Base-by-base conservation (phyloP, 1,140 invertebrate species). In the Platorchestia sp. region DNA sequence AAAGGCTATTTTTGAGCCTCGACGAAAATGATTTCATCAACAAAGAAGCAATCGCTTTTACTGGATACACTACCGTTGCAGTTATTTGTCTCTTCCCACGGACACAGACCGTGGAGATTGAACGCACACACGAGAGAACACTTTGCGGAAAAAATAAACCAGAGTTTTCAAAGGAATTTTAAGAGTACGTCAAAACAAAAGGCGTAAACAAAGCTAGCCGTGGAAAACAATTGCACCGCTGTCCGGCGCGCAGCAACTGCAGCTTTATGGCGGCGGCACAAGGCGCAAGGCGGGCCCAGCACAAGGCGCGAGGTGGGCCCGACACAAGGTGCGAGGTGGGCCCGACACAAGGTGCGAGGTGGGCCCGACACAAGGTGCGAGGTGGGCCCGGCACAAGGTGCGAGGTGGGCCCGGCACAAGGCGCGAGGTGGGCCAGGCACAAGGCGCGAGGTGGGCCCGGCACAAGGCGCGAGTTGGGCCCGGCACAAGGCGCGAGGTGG, bases 141-240 rank as follows among this genome's bases (percentile, higher is more conserved):
- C n/a, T 41, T 41, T 14, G 14, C 7, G 87, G 27, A 89, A 89
- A 89, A 36, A 89, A 89, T 45, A 93, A 93, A 42, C 41, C 43
- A 45, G 45, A 93, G 45, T 93, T 93, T 93, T 93, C 43, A 45
- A 45, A n/a, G 91, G 91, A 93, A 40, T 47, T 93, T 93, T 47
- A 93, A 93, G 43, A 45, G 91, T 44, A 44, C 91, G 91, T 93
- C 91, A 93, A 93, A 93, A 93, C 91, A 93, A 93, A 93, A 45
- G 91, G 45, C 91, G 91, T 93, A 93, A 93, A 93, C 91, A 93
- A 93, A 93, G 91, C 43, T 40, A 47, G 91, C 45, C n/a, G 45
- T 93, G 91, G 44, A 93, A 93, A 93, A 93, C 43, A 93, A 93
- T 93, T 44, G 7, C 91, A 42, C 43, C 43, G 45, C 91, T 93